Conservation (phyloP, 2,888 invertebrate species). For the Eubasilissa splendida region DNA sequence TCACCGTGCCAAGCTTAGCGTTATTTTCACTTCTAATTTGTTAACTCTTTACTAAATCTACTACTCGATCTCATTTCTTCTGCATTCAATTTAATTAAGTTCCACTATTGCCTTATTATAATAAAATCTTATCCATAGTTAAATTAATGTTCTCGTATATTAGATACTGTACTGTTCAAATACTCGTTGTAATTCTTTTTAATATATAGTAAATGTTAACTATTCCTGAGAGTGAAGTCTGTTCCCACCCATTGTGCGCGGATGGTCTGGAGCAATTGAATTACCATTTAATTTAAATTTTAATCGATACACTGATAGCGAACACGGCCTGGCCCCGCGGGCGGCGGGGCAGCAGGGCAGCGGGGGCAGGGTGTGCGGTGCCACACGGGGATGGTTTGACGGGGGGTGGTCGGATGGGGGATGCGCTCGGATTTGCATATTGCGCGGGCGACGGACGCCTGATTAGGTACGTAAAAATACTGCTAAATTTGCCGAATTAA, state of each 20-base stretch:
- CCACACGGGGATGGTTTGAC: not conserved
- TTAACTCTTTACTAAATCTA: too few species aligned
- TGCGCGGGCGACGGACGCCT: not conserved
- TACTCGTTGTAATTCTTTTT: too few species aligned
- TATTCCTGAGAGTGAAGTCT: conserved; percentile 15
- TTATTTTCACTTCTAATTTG: too few species aligned
- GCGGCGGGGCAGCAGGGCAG: not conserved
- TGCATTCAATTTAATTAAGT: too few species aligned
- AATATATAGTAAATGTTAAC: not conserved
- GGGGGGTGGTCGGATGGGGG: too few species aligned
- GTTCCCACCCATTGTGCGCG: conserved; percentile 32
- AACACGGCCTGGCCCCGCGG: conserved; percentile 3
- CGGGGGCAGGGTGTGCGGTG: not conserved
- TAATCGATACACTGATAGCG: conserved; percentile 54
- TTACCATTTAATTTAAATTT: conserved; percentile 55
- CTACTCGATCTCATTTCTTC: too few species aligned
- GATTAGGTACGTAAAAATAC: not conserved
- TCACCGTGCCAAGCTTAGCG: too few species aligned
- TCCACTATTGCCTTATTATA: too few species aligned
- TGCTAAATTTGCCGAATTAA: too few species aligned
- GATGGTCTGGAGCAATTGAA: conserved; percentile 47
- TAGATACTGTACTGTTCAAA: too few species aligned
- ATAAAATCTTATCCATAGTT: too few species aligned
- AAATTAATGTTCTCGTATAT: too few species aligned
- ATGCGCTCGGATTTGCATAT: not conserved